Base-by-base conservation (phyloP, 2,888 invertebrate genomes). In the Cephonodes hylas region DNA sequence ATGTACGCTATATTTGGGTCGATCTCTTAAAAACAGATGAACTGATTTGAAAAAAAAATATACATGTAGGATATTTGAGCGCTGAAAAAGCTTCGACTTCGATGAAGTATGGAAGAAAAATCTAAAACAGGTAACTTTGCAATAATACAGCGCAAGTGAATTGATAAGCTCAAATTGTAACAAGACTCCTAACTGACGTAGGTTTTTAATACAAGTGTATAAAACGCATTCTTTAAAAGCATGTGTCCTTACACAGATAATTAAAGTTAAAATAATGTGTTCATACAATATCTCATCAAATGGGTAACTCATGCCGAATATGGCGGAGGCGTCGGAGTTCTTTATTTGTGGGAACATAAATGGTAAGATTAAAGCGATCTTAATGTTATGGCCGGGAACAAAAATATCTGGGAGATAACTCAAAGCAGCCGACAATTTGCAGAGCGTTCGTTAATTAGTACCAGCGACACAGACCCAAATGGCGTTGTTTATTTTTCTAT, bases 351-450 rank as follows among this genome's bases (percentile, higher is more conserved):
- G 18, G 31, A 53, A 53, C 53, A 27, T 18, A 53, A 31, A 53
- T 31, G 53, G 31, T 53, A 18, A 15, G 53, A 31, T 53, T 31
- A 53, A 53, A 53, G 3, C 18, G 48, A 53, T 53, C 48, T 53
- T 27, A 53, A 53, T 53, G 31, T 7, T 18, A 31, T 27, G 3
- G 31, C 10, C 18, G 53, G n/a, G 27, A 31, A 18, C 18, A 31
- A 53, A 53, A 53, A 53, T 53, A 31, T 18, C 15, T 31, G 53
- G 1, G 31, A 31, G 31, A 53, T 31, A 53, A 27, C 48, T 27
- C 27, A 53, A 53, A 53, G 27, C 53, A 10, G 53, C 53, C 53
- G 53, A 27, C 53, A 53, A 53, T 53, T 53, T 31, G 8, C 18
- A 53, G 27, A 18, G 20, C 18, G 15, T 25, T 27, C 53, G 1